These are phyloP conservation scores for Halesus radiatus DNA, from an alignment of 1,140 invertebrate species.

Conservation along the genomic window DNA sequence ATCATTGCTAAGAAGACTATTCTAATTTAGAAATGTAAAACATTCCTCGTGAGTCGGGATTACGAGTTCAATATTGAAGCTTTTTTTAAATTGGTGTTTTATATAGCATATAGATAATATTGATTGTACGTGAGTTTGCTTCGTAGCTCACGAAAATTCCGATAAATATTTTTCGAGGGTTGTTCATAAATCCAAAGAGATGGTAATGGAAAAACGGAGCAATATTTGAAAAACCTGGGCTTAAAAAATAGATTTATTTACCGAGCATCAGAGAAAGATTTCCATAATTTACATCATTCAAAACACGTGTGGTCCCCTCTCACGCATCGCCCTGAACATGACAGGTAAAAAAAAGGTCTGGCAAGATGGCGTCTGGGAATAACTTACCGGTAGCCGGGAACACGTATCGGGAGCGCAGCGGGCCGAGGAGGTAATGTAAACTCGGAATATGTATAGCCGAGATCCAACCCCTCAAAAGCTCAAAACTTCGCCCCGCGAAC, in stretches of 20 bases:
- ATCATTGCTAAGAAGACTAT: too few species aligned
- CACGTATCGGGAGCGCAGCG: constrained; percentile 22
- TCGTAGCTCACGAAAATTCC: too few species aligned
- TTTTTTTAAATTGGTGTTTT: too few species aligned
- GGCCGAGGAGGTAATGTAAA: constrained; percentile 13
- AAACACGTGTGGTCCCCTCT: constrained; percentile 21
- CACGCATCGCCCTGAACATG: not conserved
- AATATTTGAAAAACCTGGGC: not conserved
- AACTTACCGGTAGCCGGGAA: constrained; percentile 26
- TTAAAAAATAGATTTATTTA: not conserved
- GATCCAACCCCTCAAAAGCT: not conserved
- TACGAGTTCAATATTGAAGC: too few species aligned
- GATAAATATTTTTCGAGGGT: too few species aligned
- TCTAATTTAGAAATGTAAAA: too few species aligned
- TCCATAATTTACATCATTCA: constrained; percentile 19
- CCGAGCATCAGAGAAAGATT: not conserved
- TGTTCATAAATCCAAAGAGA: too few species aligned
- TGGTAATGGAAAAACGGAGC: too few species aligned
- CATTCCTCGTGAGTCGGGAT: too few species aligned
- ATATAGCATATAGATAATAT: too few species aligned
- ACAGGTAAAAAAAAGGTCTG: constrained; percentile 34
- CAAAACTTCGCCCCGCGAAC: not conserved
- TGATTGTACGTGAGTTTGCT: too few species aligned
- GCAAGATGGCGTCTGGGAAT: constrained; percentile 32
- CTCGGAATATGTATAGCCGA: not conserved